A percentile compares a stretch with the other conserved stretches of the same genome.
These are phyloP conservation scores for Anhinga rufa DNA, from an alignment of 2,113 vertebrate species.

Conservation along the genomic window DNA sequence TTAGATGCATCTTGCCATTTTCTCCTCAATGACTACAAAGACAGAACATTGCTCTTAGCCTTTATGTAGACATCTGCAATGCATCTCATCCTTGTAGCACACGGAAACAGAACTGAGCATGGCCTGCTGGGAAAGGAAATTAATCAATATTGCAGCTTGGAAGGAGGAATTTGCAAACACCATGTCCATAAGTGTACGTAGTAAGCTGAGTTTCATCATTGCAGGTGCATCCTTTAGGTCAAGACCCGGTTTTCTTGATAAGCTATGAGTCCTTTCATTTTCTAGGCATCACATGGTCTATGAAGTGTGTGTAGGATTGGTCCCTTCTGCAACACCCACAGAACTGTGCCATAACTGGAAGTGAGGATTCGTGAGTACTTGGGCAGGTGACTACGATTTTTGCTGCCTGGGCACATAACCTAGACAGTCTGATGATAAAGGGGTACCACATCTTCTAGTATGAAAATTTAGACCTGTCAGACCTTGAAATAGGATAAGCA, in stretches of 20 bases:
- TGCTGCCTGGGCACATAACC: background rate
- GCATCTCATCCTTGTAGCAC: background rate
- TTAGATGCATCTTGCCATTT: background rate
- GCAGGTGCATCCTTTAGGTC: background rate
- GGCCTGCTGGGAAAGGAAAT: background rate
- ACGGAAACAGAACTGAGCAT: background rate
- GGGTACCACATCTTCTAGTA: background rate
- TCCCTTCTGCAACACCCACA: background rate
- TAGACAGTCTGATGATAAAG: background rate
- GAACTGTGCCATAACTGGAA: background rate
- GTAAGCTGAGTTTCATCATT: background rate
- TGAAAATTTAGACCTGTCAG: background rate
- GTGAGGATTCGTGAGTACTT: background rate
- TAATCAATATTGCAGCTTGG: background rate
- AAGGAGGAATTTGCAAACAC: background rate
- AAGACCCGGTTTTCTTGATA: accelerated
- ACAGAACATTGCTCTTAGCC: accelerated
- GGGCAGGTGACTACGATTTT: background rate
- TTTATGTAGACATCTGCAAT: background rate
- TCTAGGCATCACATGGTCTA: background rate
- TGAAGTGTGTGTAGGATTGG: background rate
- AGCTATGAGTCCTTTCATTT: background rate
- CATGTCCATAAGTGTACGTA: background rate
- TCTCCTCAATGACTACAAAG: background rate
- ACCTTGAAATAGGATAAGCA: background rate